A percentile compares a stretch with the other conserved stretches of the same genome.
phyloP scores from a whole-genome alignment of 2,888 invertebrate genomes.

The Temnothorax ravouxi region DNA sequence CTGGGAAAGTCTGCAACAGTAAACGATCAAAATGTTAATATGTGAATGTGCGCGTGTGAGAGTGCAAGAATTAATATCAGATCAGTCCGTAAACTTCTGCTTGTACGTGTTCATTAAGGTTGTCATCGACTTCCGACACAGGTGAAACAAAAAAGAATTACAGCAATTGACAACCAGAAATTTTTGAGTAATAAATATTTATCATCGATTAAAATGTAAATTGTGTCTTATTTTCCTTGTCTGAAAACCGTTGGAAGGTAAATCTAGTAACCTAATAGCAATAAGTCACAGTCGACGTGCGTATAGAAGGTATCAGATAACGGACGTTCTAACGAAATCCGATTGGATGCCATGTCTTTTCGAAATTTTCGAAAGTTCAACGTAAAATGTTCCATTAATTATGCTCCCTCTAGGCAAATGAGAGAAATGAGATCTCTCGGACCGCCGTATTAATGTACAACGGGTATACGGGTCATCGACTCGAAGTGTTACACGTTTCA shows the following conservation, averaged over 20 bases:
- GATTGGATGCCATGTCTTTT: neutral
- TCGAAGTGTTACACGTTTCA: slow-evolving; percentile 38
- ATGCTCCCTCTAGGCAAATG: neutral
- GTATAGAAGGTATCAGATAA: neutral
- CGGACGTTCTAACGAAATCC: neutral
- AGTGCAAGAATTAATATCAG: slow-evolving; percentile 6
- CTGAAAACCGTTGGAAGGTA: neutral
- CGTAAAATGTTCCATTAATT: neutral
- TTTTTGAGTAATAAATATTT: slow-evolving; percentile 1
- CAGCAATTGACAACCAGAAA: neutral
- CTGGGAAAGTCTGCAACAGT: slow-evolving; percentile 90
- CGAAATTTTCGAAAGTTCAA: neutral
- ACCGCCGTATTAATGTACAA: neutral
- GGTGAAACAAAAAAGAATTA: neutral
- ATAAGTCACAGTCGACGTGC: neutral
- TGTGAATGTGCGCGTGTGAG: neutral
- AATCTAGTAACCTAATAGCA: neutral
- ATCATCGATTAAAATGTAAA: neutral
- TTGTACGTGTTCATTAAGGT: neutral
- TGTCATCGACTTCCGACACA: slow-evolving; percentile 7
- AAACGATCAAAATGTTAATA: neutral
- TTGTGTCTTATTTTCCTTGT: neutral
- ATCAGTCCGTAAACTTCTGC: neutral
- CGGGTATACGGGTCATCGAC: slow-evolving; percentile 28
- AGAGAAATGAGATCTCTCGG: neutral